phyloP scores from a whole-genome alignment of 2,888 invertebrate species.

The Chironomus riparius region DNA sequence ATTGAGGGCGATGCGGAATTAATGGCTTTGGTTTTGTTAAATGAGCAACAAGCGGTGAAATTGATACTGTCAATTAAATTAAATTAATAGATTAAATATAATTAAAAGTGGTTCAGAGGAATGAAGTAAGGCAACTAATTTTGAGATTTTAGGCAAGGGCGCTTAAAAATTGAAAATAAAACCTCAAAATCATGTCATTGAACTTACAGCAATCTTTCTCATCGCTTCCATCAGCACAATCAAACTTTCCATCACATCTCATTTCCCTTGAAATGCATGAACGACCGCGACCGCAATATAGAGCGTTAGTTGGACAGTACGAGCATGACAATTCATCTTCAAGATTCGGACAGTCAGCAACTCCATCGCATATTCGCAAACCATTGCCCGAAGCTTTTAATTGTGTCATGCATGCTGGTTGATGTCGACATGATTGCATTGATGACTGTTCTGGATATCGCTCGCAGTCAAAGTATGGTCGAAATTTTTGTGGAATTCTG shows the following conservation, averaged over 20 bases:
- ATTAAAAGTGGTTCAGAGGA: neutral
- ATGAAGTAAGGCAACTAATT: too few species aligned
- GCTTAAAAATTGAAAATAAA: neutral
- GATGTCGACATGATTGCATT: constrained; percentile 61
- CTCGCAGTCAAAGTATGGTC: constrained; percentile 65
- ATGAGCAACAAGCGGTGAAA: constrained; percentile 59
- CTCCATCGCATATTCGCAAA: constrained; percentile 73
- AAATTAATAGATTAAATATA: neutral
- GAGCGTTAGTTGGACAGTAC: constrained; percentile 60
- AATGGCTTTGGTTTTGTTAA: constrained; percentile 54
- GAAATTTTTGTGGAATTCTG: constrained; percentile 60
- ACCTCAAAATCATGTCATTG: neutral
- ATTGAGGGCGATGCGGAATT: constrained; percentile 60
- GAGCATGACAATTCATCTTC: constrained; percentile 67
- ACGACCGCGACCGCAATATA: constrained; percentile 72
- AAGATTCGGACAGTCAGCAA: constrained; percentile 72
- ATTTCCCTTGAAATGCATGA: constrained; percentile 61
- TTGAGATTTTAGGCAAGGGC: too few species aligned
- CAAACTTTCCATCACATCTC: constrained; percentile 71
- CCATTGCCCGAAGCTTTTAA: constrained; percentile 66
- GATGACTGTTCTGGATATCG: constrained; percentile 71
- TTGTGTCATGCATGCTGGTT: constrained; percentile 71
- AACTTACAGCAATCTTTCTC: constrained; percentile 75
- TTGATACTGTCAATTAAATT: constrained; percentile 51
- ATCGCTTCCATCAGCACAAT: constrained; percentile 81